Conservation (phyloP, 2,113 vertebrate genomes). For the Elanoides forficatus region DNA sequence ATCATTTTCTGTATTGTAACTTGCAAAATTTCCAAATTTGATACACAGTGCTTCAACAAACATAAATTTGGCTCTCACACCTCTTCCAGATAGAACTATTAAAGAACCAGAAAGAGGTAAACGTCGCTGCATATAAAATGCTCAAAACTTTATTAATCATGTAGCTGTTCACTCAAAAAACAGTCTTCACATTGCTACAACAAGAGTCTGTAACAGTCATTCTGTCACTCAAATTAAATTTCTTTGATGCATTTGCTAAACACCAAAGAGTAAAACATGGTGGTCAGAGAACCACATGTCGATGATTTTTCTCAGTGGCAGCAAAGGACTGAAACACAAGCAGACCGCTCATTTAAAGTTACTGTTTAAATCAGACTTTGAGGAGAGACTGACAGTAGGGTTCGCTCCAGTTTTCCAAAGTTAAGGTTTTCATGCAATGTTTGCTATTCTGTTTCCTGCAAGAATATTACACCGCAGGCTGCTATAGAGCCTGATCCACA, state of each 20-base stretch:
- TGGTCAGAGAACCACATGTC: background rate
- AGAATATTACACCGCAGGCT: background rate
- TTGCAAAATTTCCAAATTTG: background rate
- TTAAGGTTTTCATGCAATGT: background rate
- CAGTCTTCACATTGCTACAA: background rate
- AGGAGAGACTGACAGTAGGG: background rate
- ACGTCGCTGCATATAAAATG: background rate
- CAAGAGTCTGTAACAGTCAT: background rate
- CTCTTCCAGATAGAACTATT: background rate
- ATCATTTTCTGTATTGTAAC: background rate
- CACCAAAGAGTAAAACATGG: background rate
- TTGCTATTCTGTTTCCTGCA: background rate
- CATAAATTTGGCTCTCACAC: background rate
- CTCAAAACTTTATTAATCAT: background rate
- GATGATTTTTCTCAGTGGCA: background rate
- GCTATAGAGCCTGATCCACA: background rate
- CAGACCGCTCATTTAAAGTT: background rate
- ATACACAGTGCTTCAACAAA: background rate
- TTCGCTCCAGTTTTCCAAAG: background rate
- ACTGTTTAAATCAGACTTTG: background rate
- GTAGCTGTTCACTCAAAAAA: background rate
- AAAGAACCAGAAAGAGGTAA: background rate
- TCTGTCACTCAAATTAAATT: background rate
- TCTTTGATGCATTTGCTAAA: background rate
- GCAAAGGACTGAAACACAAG: background rate